Percentiles rank a stretch among this genome's conserved stretches.
phyloP scores from a whole-genome alignment of 1,140 invertebrate species.

The Drosophila gunungcola region DNA sequence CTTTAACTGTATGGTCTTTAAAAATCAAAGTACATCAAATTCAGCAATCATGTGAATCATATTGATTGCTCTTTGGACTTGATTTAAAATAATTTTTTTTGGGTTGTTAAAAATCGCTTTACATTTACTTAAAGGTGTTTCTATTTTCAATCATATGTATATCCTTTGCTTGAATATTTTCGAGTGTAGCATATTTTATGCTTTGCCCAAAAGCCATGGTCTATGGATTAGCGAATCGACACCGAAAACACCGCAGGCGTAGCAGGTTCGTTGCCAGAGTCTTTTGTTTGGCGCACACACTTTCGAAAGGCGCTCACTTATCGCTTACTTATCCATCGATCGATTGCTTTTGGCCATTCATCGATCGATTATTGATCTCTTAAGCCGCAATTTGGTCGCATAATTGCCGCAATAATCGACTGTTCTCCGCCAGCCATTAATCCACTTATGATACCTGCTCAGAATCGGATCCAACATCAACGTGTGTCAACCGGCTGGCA shows the following conservation, averaged over 20 bases:
- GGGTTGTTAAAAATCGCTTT: no score
- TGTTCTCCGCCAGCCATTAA: constrained; percentile 6
- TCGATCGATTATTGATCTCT: constrained; percentile 18
- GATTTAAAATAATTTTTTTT: no score
- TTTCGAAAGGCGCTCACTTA: constrained; percentile 21
- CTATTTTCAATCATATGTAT: neutral
- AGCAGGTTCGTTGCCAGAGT: constrained; percentile 39
- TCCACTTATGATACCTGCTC: constrained; percentile 8
- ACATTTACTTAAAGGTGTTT: no score
- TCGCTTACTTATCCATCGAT: constrained; percentile 2
- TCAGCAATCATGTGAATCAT: no score
- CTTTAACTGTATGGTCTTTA: no score
- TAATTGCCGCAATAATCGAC: constrained; percentile 20
- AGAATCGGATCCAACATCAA: constrained; percentile 16
- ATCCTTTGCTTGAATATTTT: neutral
- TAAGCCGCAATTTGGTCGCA: constrained; percentile 17
- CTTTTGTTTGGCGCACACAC: constrained; percentile 44
- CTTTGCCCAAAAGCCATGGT: neutral
- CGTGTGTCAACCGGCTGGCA: constrained; percentile 53
- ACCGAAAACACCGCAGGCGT: neutral
- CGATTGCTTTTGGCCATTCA: constrained; percentile 3
- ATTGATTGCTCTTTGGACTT: no score
- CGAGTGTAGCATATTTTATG: neutral
- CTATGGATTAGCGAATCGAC: constrained; percentile 15
- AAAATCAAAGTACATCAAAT: no score